phyloP scores from a whole-genome alignment of 2,113 vertebrate species.

The Cyanistes caeruleus region DNA sequence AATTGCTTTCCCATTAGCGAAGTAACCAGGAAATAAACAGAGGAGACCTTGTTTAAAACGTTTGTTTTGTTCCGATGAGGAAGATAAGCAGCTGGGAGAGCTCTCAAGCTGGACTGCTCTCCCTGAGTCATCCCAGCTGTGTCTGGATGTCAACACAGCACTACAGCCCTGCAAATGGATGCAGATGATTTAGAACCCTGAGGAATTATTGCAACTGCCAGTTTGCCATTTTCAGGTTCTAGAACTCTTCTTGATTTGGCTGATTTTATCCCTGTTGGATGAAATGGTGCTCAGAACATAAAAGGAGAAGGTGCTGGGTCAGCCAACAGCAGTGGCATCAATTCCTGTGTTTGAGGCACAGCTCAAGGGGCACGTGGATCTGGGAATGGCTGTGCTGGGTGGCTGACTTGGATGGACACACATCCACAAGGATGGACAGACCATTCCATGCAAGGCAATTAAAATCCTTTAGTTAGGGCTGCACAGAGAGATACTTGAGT shows the following conservation, averaged over 20 bases:
- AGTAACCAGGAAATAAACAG: constrained; percentile 36
- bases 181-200: neutral
- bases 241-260: neutral
- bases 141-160: neutral
- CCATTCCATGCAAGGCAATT: neutral
- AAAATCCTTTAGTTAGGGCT: neutral
- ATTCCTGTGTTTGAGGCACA: neutral
- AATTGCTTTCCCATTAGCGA: constrained; percentile 18
- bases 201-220: neutral
- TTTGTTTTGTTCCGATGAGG: neutral
- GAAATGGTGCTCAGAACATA: neutral
- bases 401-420: neutral
- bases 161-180: neutral
- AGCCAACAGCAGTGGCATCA: neutral
- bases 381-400: neutral
- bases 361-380: neutral
- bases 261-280: neutral
- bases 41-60: neutral
- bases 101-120: neutral
- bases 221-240: neutral
- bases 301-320: neutral
- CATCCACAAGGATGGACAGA: neutral
- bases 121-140: neutral
- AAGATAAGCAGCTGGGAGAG: constrained; percentile 43
- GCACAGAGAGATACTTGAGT: neutral